These are phyloP conservation scores for Pseudopipra pipra DNA, from an alignment of 2,113 vertebrate genomes.

Conservation along the genomic window DNA sequence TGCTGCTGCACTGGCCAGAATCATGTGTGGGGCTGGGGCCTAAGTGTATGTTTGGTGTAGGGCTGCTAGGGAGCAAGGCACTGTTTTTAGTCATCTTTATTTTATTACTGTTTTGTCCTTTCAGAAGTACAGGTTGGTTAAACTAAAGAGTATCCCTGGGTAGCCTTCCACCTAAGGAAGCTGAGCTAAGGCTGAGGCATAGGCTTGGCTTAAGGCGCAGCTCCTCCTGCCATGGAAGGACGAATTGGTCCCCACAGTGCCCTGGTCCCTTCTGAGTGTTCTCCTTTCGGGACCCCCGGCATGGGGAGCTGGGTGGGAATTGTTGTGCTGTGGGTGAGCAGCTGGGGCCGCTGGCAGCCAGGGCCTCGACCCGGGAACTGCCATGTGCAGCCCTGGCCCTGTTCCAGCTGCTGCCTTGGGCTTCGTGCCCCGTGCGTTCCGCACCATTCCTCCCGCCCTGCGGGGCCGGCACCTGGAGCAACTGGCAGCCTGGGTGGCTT, in stretches of 20 bases:
- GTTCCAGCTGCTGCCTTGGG: not conserved
- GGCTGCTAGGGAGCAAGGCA: not conserved
- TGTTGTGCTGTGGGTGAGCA: not conserved
- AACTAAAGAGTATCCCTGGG: not conserved
- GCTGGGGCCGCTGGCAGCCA: not conserved
- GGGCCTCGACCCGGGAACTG: fast-evolving
- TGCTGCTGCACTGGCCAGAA: not conserved
- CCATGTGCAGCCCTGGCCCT: fast-evolving
- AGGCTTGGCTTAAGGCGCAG: not conserved
- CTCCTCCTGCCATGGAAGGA: not conserved
- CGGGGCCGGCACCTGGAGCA: not conserved
- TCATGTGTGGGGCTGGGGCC: not conserved
- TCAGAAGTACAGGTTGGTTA: not conserved
- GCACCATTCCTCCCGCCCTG: fast-evolving
- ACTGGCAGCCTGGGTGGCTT: not conserved
- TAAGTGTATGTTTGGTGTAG: fast-evolving
- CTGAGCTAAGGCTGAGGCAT: not conserved
- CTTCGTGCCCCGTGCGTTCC: not conserved
- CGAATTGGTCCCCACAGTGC: not conserved
- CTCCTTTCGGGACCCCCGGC: fast-evolving
- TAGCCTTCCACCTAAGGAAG: not conserved
- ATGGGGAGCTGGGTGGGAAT: not conserved
- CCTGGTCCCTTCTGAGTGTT: not conserved
- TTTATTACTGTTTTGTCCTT: not conserved
- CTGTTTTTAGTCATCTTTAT: not conserved